Percentiles rank a stretch among this genome's conserved stretches.
phyloP scores from a whole-genome alignment of 2,797 vertebrate species.

The Oryzias sinensis region DNA sequence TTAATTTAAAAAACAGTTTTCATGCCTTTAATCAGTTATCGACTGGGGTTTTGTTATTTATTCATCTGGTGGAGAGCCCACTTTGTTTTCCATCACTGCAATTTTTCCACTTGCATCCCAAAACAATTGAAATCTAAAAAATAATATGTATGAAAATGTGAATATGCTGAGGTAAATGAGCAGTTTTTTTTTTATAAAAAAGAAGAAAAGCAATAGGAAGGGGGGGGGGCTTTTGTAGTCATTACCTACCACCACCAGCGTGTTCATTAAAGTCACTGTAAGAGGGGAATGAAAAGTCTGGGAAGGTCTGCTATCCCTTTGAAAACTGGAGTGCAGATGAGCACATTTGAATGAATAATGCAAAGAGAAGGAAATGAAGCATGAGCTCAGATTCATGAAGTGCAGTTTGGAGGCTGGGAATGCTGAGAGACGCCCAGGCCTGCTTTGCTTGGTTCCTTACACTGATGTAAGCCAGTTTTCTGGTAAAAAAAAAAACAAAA shows the following conservation, averaged over 20 bases:
- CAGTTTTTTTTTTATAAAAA: not conserved
- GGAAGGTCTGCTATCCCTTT: constrained; percentile 18
- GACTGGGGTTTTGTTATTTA: constrained; percentile 20
- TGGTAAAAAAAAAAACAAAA: no score
- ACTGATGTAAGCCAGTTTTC: not conserved
- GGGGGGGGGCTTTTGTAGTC: constrained; percentile 36
- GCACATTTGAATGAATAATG: constrained; percentile 45
- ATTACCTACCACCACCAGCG: constrained; percentile 28
- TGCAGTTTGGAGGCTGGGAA: constrained; percentile 13
- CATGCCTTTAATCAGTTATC: constrained; percentile 23
- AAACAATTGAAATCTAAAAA: constrained; percentile 41
- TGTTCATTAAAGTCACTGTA: constrained; percentile 24
- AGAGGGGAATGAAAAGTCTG: constrained; percentile 23
- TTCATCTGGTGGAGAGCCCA: constrained; percentile 1
- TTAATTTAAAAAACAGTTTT: constrained; percentile 21
- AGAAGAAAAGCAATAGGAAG: constrained; percentile 17
- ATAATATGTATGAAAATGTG: constrained; percentile 8
- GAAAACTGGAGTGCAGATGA: constrained; percentile 37
- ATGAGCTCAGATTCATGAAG: constrained; percentile 14
- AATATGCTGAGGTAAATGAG: constrained; percentile 14
- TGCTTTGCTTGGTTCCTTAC: constrained; percentile 7
- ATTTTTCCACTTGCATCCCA: constrained; percentile 42
- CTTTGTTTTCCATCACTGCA: constrained; percentile 21
- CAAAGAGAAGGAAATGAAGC: constrained; percentile 25
- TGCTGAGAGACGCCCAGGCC: constrained; percentile 7